Evolutionary conservation across 1,140 invertebrate species (phyloP).

Genomic region (Triops longicaudatus): DNA sequence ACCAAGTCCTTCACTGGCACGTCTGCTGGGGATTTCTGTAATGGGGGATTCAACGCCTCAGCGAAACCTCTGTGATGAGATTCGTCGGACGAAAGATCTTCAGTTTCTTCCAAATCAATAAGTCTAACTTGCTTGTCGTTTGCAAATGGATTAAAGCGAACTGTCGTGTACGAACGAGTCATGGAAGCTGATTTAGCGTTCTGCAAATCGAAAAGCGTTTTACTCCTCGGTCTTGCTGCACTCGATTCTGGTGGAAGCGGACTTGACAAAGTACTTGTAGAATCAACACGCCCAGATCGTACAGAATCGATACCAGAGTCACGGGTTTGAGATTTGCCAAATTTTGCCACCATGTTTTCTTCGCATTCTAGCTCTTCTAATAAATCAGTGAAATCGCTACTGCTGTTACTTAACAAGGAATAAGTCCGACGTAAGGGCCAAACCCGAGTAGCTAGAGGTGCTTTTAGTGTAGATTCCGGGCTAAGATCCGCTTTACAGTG

Average conservation of each 20-base stretch:
- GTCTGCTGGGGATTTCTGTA: background rate
- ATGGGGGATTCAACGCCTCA: slow-evolving; percentile 14
- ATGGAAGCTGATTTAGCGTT: background rate
- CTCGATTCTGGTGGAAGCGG: background rate
- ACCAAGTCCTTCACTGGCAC: background rate
- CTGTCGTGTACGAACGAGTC: slow-evolving; percentile 18
- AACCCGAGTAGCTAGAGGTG: background rate
- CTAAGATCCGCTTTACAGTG: background rate
- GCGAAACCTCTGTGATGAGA: slow-evolving; percentile 18
- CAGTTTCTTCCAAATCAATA: background rate
- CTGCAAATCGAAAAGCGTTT: background rate
- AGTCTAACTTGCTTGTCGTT: background rate
- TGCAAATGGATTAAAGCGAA: slow-evolving; percentile 26
- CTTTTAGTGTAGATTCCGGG: background rate
- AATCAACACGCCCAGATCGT: background rate
- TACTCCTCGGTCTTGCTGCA: background rate
- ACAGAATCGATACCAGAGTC: slow-evolving; percentile 18
- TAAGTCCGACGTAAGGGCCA: slow-evolving; percentile 25
- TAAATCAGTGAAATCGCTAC: slow-evolving; percentile 17
- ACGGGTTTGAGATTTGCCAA: slow-evolving; percentile 13
- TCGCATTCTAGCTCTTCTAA: slow-evolving; percentile 20
- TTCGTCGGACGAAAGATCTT: slow-evolving; percentile 18
- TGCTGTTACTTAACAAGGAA: slow-evolving; percentile 23
- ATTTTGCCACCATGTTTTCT: background rate
- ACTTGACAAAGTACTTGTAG: background rate